Evolutionary conservation across 2,888 invertebrate species (phyloP).

Genomic region (Scaptomyza polygonia): DNA sequence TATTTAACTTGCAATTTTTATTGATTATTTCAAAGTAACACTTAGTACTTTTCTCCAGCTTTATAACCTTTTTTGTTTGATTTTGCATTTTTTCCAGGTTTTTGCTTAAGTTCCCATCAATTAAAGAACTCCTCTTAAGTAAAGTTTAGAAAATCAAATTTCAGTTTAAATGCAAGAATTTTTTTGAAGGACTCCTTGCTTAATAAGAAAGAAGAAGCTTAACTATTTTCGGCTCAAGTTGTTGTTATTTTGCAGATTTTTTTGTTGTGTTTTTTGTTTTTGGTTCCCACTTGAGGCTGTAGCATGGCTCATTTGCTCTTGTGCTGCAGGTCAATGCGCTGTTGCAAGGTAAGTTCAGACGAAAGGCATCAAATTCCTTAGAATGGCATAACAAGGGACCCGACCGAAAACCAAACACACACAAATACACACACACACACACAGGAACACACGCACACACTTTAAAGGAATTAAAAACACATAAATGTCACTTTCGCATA

Average conservation of each 20-base stretch:
- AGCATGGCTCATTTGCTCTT: slow-evolving; percentile 6
- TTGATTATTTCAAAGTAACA: no score
- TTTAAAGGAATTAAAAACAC: slow-evolving; percentile 73
- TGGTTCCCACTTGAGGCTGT: slow-evolving; percentile 1
- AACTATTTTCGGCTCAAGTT: slow-evolving; percentile 30
- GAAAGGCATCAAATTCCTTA: slow-evolving; percentile 61
- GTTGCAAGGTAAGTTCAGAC: slow-evolving; percentile 66
- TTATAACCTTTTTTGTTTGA: no score
- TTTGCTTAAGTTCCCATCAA: background rate
- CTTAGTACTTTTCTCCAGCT: no score
- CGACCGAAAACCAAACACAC: slow-evolving; percentile 20
- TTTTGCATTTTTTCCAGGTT: background rate
- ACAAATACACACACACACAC: slow-evolving; percentile 9
- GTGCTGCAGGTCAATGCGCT: slow-evolving; percentile 67
- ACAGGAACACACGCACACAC: slow-evolving; percentile 7
- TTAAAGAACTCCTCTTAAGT: background rate
- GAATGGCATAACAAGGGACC: slow-evolving; percentile 54
- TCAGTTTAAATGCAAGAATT: background rate
- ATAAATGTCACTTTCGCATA: slow-evolving; percentile 76
- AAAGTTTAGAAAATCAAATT: background rate
- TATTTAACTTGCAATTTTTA: no score
- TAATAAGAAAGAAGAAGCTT: slow-evolving; percentile 22
- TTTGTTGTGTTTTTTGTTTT: slow-evolving; percentile 2
- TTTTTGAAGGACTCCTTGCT: background rate
- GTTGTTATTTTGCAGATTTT: background rate